phyloP scores from a whole-genome alignment of 2,888 invertebrate genomes.

The Imbricaverruca yamaguchii region DNA sequence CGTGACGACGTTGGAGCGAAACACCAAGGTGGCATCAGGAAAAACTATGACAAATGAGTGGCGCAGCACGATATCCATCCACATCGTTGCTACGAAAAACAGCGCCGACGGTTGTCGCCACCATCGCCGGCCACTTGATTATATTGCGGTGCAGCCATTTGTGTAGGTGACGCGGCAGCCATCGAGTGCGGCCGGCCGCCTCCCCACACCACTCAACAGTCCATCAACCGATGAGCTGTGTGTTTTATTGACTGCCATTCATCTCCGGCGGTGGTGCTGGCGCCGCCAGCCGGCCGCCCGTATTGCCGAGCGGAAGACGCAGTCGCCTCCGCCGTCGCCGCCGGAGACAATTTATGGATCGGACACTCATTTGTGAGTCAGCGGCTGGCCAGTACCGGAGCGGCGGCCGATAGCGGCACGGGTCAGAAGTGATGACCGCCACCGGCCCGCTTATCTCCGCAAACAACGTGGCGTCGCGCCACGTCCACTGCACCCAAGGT shows the following conservation, averaged over 20 bases:
- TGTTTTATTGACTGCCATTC: not conserved
- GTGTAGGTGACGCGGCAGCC: not conserved
- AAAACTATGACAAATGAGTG: too few relatives aligned
- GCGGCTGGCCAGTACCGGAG: not conserved
- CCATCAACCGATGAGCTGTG: slow-evolving; percentile 4
- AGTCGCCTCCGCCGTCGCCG: not conserved
- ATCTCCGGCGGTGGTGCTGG: not conserved
- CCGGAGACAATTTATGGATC: not conserved
- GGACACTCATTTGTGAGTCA: not conserved
- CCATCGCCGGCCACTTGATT: not conserved
- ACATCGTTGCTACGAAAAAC: too few relatives aligned
- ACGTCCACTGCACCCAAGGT: too few relatives aligned
- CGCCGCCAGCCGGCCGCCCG: not conserved
- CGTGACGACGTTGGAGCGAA: too few relatives aligned
- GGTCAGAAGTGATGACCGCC: not conserved
- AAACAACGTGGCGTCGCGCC: not conserved
- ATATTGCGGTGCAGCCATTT: not conserved
- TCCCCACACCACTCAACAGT: not conserved
- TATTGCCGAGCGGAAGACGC: too few relatives aligned
- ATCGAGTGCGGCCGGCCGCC: not conserved
- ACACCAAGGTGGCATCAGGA: not conserved
- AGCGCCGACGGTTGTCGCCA: too few relatives aligned
- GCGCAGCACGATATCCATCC: too few relatives aligned
- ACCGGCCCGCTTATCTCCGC: not conserved
- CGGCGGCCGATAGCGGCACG: not conserved